Base-by-base conservation (phyloP, 2,113 vertebrate species). In the Echinops telfairi region DNA sequence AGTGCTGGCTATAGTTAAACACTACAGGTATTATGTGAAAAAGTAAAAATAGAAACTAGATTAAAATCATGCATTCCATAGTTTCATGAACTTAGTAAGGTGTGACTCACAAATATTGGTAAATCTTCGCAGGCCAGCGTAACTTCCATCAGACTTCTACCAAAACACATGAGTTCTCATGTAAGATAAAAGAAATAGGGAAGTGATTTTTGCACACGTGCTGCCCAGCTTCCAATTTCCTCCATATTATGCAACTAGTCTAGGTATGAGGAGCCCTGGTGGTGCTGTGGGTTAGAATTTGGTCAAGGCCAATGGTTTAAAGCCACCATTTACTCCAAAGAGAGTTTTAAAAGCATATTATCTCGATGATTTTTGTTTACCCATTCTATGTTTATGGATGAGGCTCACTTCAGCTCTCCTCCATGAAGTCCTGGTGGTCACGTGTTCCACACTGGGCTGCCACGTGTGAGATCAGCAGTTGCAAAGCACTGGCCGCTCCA, bases 61-160 rank as follows among this genome's bases (percentile, higher is more conserved):
- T 66, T 38, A 22, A 88, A 7, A 57, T 73, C 84, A 94, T 36
- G 64, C 93, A 75, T 57, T 92, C 91, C 94, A 93, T 78, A 5
- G 70, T 27, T 84, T 89, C 90, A 70, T 43, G 66, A 94, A 96
- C 79, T 16, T 78, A 80, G 84, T 88, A 96, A 88, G 89, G 79
- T 95, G 83, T 70, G 91, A 57, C 75, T 92, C 82, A 96, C 92
- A 95, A 89, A 94, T 71, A 93, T 8, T 40, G 75, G 80, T 40
- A 78, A 58, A 29, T 96, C 80, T 95, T 14, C 81, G 47, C 90
- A 40, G 83, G 77, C 43, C 95, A 90, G 93, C 86, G 79, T 89
- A 40, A 43, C 40, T 93, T 94, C 77, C 47, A 83, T 88, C 70
- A 88, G 96, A 58, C 58, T 66, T 92, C 83, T 88, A 76, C 89